Percentiles rank a stretch among this genome's conserved stretches.
phyloP scores from a whole-genome alignment of 1,140 invertebrate genomes.

The Acyrthosiphon pisum region DNA sequence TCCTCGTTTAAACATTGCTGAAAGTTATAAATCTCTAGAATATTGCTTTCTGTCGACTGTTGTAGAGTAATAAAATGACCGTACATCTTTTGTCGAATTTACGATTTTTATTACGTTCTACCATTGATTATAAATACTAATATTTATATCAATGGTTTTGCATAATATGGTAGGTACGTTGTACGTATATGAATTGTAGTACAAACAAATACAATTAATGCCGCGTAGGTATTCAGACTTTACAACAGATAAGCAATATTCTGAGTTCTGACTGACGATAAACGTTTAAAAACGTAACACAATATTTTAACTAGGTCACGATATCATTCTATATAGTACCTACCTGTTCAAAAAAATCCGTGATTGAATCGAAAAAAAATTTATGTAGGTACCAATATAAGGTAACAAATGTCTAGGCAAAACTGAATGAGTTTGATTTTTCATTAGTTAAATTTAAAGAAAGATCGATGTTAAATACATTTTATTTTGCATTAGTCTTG shows the following conservation, averaged over 20 bases:
- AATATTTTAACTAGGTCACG: not conserved
- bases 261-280: not conserved
- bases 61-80: not conserved
- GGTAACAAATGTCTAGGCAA: not conserved
- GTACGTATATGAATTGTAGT: not conserved
- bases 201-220: not conserved
- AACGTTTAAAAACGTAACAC: not conserved
- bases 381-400: not conserved
- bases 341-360: not conserved
- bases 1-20: too few relatives aligned
- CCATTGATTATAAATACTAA: not conserved
- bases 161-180: not conserved
- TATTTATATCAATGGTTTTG: not conserved
- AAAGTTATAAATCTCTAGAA: too few relatives aligned
- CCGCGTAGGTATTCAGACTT: not conserved
- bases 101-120: not conserved
- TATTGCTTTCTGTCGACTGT: not conserved
- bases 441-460: too few relatives aligned
- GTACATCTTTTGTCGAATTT: not conserved
- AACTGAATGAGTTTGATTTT: too few relatives aligned
- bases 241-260: not conserved
- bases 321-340: not conserved
- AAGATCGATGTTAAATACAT: too few relatives aligned
- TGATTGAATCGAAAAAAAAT: not conserved
- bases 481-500: too few relatives aligned